A percentile compares a stretch with the other conserved stretches of the same genome.
Conservation (phyloP, 1,140 invertebrate species). For the Centruroides vittatus region DNA sequence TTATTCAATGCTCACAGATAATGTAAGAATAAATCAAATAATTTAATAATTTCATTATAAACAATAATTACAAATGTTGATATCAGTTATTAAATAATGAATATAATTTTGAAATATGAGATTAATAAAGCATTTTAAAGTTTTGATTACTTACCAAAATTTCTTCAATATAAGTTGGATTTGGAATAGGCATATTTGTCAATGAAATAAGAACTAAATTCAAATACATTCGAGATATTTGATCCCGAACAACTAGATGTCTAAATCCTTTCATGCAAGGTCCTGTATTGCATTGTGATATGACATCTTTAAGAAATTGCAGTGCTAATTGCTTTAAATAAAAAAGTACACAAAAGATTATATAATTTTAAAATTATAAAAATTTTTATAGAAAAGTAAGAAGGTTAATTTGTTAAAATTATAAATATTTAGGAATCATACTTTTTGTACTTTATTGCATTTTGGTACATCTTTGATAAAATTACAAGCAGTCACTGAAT, state of each 20-base stretch:
- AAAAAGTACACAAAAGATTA: not conserved
- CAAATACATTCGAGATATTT: constrained; percentile 2
- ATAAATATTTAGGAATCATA: not conserved
- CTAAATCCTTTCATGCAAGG: constrained; percentile 9
- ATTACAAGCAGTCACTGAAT: not conserved
- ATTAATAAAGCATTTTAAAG: too few species aligned
- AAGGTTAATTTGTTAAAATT: too few species aligned
- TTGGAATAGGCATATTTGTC: constrained; percentile 9
- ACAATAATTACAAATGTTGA: too few species aligned
- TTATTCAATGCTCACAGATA: too few species aligned
- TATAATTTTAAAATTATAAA: not conserved
- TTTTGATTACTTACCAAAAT: too few species aligned
- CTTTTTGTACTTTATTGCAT: not conserved
- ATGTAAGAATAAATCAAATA: too few species aligned
- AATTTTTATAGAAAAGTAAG: too few species aligned
- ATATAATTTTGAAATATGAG: too few species aligned
- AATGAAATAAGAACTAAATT: constrained; percentile 5
- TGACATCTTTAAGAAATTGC: constrained; percentile 5
- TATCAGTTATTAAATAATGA: too few species aligned
- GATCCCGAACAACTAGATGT: not conserved
- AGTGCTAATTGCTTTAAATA: constrained; percentile 7
- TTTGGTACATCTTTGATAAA: not conserved
- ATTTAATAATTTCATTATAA: too few species aligned
- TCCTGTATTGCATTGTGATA: constrained; percentile 11
- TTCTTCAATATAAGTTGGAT: constrained; percentile 1